Evolutionary conservation across 2,113 vertebrate genomes (phyloP), one percentile per base, ranked within the genome.

Genomic region (Clarias batrachus): DNA sequence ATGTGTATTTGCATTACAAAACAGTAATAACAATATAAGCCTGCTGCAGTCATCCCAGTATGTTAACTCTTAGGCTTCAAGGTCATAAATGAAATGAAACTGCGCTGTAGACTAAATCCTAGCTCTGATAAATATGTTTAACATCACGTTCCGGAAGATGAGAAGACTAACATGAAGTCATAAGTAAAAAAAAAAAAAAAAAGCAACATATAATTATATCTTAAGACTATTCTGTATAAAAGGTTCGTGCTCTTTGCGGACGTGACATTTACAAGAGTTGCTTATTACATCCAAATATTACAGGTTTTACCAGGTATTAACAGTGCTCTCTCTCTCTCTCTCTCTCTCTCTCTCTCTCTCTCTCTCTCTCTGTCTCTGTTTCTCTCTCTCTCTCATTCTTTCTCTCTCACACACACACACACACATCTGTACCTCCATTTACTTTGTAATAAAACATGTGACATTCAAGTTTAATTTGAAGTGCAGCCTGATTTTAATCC

Each of bases 391-490:
- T 84, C 59, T 62, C 19, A 66, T 17, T 77, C 62, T 54, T 41
- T 77, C 73, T 48, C 56, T 77, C 73, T 48, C 56, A 80, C 77
- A 60, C 56, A 80, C 77, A 59, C 77, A 79, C 8, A 21, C 56
- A 59, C 54, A 59, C 77, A 71, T 54, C 76, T 57, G 79, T 88
- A 86, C 87, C 90, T 87, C 78, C 90, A 89, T 90, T 89, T 88
- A 89, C 83, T 87, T 88, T 86, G 88, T 92, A 94, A 94, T 92
- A 93, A 94, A 95, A 94, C 91, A 91, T 90, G 91, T 93, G 92
- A 93, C 94, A 94, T 94, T 94, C 91, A 92, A 90, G 91, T 94
- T 94, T 93, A 91, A 92, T 93, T 90, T 92, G 85, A 93, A 92
- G 92, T 86, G 89, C 87, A 88, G 88, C 85, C 90, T 89, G 85